Evolutionary conservation across 2,113 vertebrate species (phyloP).

Genomic region (Alaudala cheleensis): DNA sequence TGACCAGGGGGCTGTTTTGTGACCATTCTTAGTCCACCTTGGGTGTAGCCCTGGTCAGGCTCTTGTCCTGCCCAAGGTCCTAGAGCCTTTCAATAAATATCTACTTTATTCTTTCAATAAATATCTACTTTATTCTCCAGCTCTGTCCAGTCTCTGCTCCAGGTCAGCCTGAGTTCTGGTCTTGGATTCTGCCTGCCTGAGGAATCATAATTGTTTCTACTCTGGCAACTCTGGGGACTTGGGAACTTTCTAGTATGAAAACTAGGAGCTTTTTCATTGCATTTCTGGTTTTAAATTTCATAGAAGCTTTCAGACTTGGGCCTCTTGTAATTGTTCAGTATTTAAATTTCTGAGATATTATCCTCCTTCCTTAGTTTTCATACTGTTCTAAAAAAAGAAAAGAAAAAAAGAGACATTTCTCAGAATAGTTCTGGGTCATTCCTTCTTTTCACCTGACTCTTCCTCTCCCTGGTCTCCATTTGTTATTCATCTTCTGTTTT

Average conservation of each 20-base stretch:
- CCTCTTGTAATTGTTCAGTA: background rate
- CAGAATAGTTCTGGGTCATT: background rate
- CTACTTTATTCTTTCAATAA: too few relatives aligned
- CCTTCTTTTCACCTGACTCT: background rate
- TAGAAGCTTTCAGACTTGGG: background rate
- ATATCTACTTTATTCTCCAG: too few relatives aligned
- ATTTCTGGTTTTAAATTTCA: constrained; percentile 23
- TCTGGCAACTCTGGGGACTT: background rate
- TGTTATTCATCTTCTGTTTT: background rate
- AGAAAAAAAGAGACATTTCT: background rate
- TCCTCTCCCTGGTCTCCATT: background rate
- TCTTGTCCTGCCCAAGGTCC: too few relatives aligned
- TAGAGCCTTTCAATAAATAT: too few relatives aligned
- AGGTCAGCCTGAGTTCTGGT: background rate
- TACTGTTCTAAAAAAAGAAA: background rate
- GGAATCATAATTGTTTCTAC: background rate
- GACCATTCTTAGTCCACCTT: too few relatives aligned
- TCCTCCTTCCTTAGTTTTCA: background rate
- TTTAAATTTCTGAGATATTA: background rate
- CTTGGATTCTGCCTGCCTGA: background rate
- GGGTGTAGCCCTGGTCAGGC: too few relatives aligned
- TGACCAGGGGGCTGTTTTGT: too few relatives aligned
- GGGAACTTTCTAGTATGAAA: background rate
- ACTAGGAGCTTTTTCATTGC: background rate
- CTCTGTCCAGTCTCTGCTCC: too few relatives aligned